phyloP scores from a whole-genome alignment of 2,113 vertebrate genomes.

The Sprattus sprattus region DNA sequence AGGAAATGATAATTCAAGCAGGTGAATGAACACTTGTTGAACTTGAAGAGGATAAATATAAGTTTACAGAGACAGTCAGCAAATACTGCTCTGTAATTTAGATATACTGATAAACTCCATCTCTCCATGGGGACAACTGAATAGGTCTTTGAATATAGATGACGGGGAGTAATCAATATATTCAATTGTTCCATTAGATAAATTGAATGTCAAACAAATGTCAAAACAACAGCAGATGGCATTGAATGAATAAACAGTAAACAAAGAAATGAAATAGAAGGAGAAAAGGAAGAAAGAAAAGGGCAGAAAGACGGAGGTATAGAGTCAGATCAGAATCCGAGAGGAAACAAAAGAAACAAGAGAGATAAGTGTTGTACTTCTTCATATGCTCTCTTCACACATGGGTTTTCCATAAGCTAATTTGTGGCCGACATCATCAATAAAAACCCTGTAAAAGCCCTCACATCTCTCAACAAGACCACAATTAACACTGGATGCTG shows the following conservation, averaged over 20 bases:
- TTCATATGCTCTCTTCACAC: too few relatives aligned
- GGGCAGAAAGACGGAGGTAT: too few relatives aligned
- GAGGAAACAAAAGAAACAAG: too few relatives aligned
- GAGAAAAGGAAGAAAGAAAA: too few relatives aligned
- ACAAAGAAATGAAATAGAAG: not conserved
- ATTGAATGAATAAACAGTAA: too few relatives aligned
- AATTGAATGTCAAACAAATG: too few relatives aligned
- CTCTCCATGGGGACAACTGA: not conserved
- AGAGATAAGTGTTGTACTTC: too few relatives aligned
- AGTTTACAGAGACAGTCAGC: not conserved
- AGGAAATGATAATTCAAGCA: not conserved
- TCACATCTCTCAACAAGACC: not conserved
- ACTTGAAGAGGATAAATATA: not conserved
- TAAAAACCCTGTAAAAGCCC: not conserved
- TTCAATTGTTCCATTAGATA: not conserved
- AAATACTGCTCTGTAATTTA: not conserved
- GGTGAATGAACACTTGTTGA: not conserved
- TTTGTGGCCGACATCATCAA: too few relatives aligned
- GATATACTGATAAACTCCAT: not conserved
- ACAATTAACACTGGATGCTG: not conserved
- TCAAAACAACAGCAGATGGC: too few relatives aligned
- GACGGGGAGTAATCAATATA: not conserved
- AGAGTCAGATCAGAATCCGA: too few relatives aligned
- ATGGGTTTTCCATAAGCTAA: too few relatives aligned
- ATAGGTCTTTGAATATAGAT: not conserved